Percentiles rank a stretch among this genome's conserved stretches.
These are phyloP conservation scores for Schizaphis graminum DNA, from an alignment of 2,888 invertebrate genomes.

Conservation along the genomic window DNA sequence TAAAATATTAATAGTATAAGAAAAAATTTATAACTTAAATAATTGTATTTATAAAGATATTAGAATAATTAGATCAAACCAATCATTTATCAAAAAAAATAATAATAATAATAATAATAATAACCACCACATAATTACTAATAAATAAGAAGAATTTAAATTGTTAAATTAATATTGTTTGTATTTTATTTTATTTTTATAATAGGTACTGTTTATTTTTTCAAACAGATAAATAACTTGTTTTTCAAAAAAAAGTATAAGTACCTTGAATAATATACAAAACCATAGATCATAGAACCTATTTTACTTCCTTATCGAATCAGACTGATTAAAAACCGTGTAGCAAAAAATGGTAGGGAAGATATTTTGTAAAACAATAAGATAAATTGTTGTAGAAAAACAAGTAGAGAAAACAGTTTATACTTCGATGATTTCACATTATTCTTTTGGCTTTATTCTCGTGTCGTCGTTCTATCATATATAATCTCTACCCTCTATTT, in stretches of 20 bases:
- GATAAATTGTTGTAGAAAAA: conserved; percentile 4
- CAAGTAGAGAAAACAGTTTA: not conserved
- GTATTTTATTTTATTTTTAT: no score
- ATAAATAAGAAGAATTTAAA: no score
- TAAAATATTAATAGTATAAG: not conserved
- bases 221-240: not conserved
- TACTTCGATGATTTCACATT: not conserved
- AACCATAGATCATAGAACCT: not conserved
- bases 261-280: not conserved
- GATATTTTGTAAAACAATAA: not conserved
- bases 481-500: not conserved
- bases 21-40: not conserved
- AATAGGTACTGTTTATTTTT: not conserved
- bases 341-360: not conserved
- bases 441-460: not conserved
- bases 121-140: not conserved
- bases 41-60: not conserved
- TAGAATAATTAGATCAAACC: not conserved
- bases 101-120: not conserved
- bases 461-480: not conserved
- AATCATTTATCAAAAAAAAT: not conserved
- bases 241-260: not conserved
- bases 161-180: not conserved
- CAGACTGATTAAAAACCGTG: not conserved
- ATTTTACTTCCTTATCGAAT: not conserved